Evolutionary conservation across 2,797 vertebrate genomes (phyloP).

Genomic region (Esox masquinongy): DNA sequence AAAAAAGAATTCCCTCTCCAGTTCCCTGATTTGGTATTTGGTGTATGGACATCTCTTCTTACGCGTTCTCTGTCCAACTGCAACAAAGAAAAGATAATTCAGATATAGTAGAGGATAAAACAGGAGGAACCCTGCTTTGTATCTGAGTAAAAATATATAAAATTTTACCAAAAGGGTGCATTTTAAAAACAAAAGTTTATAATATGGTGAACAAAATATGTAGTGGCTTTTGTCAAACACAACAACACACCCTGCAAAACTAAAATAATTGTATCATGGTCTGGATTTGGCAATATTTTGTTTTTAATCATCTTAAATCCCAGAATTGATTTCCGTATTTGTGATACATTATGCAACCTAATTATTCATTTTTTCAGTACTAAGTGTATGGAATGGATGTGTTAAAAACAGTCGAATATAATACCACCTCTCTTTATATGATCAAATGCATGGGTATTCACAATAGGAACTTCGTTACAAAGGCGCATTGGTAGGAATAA

Average conservation of each 20-base stretch:
- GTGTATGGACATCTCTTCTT: constrained; percentile 98
- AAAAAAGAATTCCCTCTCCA: constrained; percentile 99
- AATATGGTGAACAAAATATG: not conserved
- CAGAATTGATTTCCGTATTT: not conserved
- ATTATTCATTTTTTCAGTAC: not conserved
- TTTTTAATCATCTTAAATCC: not conserved
- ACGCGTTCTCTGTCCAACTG: constrained; percentile 93
- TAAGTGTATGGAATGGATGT: not conserved
- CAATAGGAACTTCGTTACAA: not conserved
- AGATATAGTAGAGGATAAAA: not conserved
- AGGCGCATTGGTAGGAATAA: not conserved
- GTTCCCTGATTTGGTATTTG: constrained; percentile 97
- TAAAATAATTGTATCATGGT: not conserved
- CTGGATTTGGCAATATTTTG: not conserved
- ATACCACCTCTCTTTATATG: not conserved
- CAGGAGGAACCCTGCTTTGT: not conserved
- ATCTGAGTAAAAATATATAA: not conserved
- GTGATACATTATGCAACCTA: not conserved
- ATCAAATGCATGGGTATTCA: not conserved
- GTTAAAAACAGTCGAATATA: not conserved
- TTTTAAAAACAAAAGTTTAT: not conserved
- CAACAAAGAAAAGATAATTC: constrained; percentile 53
- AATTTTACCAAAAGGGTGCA: not conserved
- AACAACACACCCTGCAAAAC: not conserved
- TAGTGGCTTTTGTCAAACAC: too few species aligned